These are phyloP conservation scores for Plutomurus gul DNA, from an alignment of 1,140 invertebrate species.

Conservation along the genomic window DNA sequence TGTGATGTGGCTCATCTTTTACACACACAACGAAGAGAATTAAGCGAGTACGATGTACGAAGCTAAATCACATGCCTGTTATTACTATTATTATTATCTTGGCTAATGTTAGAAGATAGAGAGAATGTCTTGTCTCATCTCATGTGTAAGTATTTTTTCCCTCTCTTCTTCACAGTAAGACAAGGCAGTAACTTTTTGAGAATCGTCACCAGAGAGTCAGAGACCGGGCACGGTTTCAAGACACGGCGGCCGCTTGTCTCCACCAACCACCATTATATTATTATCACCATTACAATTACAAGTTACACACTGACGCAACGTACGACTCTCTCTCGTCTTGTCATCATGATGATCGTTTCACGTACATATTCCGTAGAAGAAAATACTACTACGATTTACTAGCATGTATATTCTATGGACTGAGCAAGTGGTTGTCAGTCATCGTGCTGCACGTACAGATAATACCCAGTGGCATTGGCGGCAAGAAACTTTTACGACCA, in stretches of 20 bases:
- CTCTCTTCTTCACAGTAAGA: not conserved
- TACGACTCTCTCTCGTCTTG: not conserved
- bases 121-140: constrained; percentile 25
- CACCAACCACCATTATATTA: not conserved
- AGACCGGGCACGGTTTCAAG: not conserved
- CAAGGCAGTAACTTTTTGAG: not conserved
- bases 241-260: constrained; percentile 23
- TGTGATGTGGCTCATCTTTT: too few species aligned
- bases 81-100: constrained; percentile 18
- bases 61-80: not conserved
- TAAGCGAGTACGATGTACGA: not conserved
- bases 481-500: too few species aligned
- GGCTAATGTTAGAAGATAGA: constrained; percentile 14
- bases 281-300: not conserved
- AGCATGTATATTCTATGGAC: too few species aligned
- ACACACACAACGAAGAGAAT: not conserved
- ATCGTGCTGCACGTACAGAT: too few species aligned
- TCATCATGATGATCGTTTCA: constrained; percentile 1
- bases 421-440: too few species aligned
- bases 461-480: too few species aligned
- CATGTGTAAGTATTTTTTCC: not conserved
- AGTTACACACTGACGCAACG: not conserved
- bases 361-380: too few species aligned
- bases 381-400: too few species aligned
- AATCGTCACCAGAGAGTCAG: not conserved